Evolutionary conservation across 2,888 invertebrate species (phyloP), one percentile per base, ranked within the genome.

Genomic region (Eupithecia inturbata): DNA sequence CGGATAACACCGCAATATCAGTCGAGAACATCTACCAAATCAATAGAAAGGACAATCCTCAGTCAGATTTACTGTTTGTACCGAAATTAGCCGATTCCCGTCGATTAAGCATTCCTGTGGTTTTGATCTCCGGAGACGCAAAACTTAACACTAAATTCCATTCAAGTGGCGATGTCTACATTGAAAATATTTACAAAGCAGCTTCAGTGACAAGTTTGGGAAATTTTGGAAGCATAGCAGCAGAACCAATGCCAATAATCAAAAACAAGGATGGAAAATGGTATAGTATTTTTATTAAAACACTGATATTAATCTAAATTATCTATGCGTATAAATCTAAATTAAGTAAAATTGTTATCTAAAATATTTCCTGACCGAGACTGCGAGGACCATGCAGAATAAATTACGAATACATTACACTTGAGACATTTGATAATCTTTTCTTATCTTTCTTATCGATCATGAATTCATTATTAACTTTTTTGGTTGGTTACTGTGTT

Each of bases 251-350:
- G 91, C 93, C 94, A 6, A 92, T 94, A 72, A 93, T 92, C 71
- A 94, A 93, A 84, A 93, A 94, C 73, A 94, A 93, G 75, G 92
- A 93, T 74, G 94, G 94, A 36, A 94, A 94, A 90, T 94, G 95
- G 95, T 92, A 90, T 81, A 86, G 82, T 70, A 73, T 72, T 75
- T 22, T 33, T 45, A n/a, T n/a, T n/a, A n/a, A n/a, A n/a, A n/a
- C n/a, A n/a, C n/a, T n/a, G n/a, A n/a, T n/a, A n/a, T n/a, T n/a
- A n/a, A n/a, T n/a, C n/a, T n/a, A n/a, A n/a, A n/a, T n/a, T n/a
- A n/a, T n/a, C n/a, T n/a, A n/a, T n/a, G n/a, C n/a, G n/a, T n/a
- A n/a, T n/a, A n/a, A n/a, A n/a, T n/a, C n/a, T n/a, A 14, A 57
- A 53, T 53, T 14, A 26, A 12, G 57, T 14, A n/a, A n/a, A n/a